phyloP scores from a whole-genome alignment of 92 coral and sea anemone genomes.

The Porites divaricata region DNA sequence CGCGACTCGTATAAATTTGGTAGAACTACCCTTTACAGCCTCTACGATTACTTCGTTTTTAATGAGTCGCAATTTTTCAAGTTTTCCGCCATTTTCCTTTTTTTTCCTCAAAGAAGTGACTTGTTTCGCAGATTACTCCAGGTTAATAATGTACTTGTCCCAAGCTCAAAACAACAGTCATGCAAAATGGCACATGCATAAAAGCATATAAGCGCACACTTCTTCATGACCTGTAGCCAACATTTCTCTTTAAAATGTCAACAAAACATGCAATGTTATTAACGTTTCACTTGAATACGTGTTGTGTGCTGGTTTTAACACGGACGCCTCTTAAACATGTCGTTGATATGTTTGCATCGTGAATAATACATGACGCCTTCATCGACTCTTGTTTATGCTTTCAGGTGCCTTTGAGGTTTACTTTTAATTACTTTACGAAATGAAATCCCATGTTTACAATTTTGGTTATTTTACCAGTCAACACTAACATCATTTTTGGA shows the following conservation, averaged over 20 bases:
- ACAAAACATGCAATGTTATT: neutral
- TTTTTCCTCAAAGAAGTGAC: too few species aligned
- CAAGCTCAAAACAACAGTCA: too few species aligned
- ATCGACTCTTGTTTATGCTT: conserved; percentile 8
- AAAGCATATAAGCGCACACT: neutral
- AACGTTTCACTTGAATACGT: conserved; percentile 24
- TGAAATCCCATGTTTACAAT: neutral
- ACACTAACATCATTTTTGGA: too few species aligned
- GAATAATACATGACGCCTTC: neutral
- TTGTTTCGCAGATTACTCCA: neutral
- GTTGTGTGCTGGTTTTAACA: neutral
- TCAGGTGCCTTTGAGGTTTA: neutral
- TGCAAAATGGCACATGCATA: too few species aligned
- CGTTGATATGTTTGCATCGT: neutral
- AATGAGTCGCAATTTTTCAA: neutral
- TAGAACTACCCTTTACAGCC: too few species aligned
- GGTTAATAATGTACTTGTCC: neutral
- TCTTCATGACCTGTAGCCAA: neutral
- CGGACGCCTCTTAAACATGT: conserved; percentile 10
- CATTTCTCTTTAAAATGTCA: neutral
- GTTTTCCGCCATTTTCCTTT: neutral
- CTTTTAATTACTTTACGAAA: conserved; percentile 7
- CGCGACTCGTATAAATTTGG: too few species aligned
- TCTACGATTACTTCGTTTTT: too few species aligned
- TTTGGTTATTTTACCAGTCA: neutral